Evolutionary conservation across 1,140 invertebrate species (phyloP), one percentile per base, ranked within the genome.

Genomic region (Formica exsecta): DNA sequence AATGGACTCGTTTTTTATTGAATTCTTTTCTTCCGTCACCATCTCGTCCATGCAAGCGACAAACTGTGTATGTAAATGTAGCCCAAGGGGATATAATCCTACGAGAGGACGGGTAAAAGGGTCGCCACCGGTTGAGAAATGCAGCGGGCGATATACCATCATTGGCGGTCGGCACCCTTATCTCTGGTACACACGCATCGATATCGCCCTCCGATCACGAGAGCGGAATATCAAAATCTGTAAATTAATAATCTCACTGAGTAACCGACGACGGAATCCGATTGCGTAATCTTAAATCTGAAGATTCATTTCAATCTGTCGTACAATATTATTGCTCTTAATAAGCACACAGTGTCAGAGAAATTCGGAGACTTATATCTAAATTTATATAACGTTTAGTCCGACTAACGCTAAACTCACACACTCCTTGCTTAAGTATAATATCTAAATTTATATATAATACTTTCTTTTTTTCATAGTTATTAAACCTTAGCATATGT

Each of bases 51-150:
- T 61, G 57, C 70, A 62, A 66, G 79, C 65, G 68, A 86, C 62
- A 71, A 84, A 66, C 61, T 75, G 89, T 91, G 64, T 93, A 93
- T 93, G 92, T 92, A 93, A 93, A 93, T 93, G 87, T 92, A 90
- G 59, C 85, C 77, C 77, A 79, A 87, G 92, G 91, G 87, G 90
- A 88, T 48, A 79, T 93, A 92, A 93, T 93, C 92, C 91, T 80
- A 73, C 59, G 87, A 88, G 90, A 89, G 76, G 84, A n/a, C 25
- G 84, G 70, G 74, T 79, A 88, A 90, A 73, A 87, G 87, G 83
- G 86, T 66, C 48, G 32, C 25, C 65, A 77, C 11, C 25, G 83
- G 48, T 51, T 51, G 48, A 79, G 89, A 62, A 76, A 77, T 87
- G 66, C 81, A 88, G 74, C 65, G 68, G 59, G 68, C 68, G 85